These are phyloP conservation scores for Xenopus borealis DNA, from an alignment of 2,113 vertebrate species.

Conservation along the genomic window DNA sequence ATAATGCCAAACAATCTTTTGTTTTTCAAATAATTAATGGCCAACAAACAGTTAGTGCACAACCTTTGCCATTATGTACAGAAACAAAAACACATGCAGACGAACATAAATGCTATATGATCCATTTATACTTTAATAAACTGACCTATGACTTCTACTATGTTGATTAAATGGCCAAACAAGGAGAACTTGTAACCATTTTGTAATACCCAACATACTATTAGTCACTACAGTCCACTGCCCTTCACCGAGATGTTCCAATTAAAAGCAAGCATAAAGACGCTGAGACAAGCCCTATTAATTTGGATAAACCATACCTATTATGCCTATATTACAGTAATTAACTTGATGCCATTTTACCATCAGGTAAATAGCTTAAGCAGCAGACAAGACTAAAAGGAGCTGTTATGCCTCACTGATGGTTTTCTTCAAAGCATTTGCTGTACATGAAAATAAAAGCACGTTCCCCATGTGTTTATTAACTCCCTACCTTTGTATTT, in stretches of 20 bases:
- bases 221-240: not conserved
- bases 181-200: not conserved
- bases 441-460: constrained; percentile 40
- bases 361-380: constrained; percentile 55
- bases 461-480: constrained; percentile 35
- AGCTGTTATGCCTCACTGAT: constrained; percentile 49
- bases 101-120: not conserved
- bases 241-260: constrained; percentile 3
- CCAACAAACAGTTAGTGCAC: not conserved
- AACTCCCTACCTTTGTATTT: constrained; percentile 37
- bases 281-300: constrained; percentile 3
- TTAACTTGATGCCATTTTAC: constrained; percentile 34
- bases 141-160: not conserved
- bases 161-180: not conserved
- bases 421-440: constrained; percentile 48
- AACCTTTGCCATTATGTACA: not conserved
- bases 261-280: constrained; percentile 1
- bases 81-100: not conserved
- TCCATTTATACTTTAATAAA: not conserved
- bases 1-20: not conserved
- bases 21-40: not conserved
- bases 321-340: constrained; percentile 37
- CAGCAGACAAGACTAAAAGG: constrained; percentile 56
- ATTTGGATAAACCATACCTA: constrained; percentile 20
- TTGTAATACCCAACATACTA: not conserved